Conservation (phyloP, 64 coral and sea anemone species). For the Montipora sp. region DNA sequence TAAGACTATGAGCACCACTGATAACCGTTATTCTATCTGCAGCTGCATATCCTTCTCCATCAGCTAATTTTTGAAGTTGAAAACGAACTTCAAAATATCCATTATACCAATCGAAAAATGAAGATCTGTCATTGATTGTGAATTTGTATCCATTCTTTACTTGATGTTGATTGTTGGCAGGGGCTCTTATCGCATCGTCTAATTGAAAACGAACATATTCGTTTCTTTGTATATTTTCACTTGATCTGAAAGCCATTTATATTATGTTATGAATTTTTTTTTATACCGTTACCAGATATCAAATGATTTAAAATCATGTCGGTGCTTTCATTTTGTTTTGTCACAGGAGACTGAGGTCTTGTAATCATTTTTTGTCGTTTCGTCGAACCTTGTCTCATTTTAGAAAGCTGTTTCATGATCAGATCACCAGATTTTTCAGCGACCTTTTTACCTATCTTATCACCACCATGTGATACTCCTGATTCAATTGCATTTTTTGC, state of each 20-base stretch:
- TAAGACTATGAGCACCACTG: neutral
- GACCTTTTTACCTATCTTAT: neutral
- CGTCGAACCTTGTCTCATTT: neutral
- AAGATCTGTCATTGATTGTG: neutral
- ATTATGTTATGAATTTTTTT: neutral
- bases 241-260: neutral
- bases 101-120: neutral
- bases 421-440: neutral
- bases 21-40: neutral
- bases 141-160: neutral
- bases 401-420: neutral
- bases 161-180: neutral
- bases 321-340: too few species aligned
- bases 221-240: neutral
- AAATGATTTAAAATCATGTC: too few species aligned
- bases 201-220: neutral
- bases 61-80: neutral
- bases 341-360: too few species aligned
- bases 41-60: neutral
- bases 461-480: too few species aligned
- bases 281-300: neutral
- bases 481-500: neutral
- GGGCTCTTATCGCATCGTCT: neutral
- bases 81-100: conserved; percentile 7
- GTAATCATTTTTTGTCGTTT: too few species aligned